Percentiles rank a stretch among this genome's conserved stretches.
These are phyloP conservation scores for Tupaia tana DNA, from an alignment of 2,113 vertebrate genomes.

Conservation along the genomic window DNA sequence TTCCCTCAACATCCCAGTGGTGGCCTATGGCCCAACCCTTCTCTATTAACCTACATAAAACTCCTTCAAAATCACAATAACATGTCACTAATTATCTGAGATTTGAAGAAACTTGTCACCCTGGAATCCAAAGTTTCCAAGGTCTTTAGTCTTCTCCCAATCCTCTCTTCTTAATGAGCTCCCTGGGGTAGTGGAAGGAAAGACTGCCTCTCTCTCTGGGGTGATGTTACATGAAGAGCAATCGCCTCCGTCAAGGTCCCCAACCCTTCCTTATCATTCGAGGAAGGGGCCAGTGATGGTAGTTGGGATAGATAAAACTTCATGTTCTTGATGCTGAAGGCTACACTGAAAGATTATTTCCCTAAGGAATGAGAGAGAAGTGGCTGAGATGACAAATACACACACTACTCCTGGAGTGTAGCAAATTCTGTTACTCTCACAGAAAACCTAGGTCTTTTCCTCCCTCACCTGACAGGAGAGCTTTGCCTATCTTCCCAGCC, in stretches of 20 bases:
- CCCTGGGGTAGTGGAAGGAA: not conserved
- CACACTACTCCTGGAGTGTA: not conserved
- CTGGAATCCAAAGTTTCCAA: not conserved
- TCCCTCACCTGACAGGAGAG: not conserved
- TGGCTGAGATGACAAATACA: not conserved
- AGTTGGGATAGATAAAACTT: not conserved
- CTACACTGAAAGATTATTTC: not conserved
- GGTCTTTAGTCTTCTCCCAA: constrained; percentile 26
- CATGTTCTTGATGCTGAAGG: not conserved
- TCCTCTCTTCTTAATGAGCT: constrained; percentile 58
- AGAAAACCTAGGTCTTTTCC: not conserved
- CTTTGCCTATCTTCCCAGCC: not conserved
- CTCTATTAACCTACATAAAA: not conserved
- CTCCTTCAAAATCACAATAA: constrained; percentile 3
- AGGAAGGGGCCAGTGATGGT: not conserved
- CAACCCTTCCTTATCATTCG: not conserved
- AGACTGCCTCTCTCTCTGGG: not conserved
- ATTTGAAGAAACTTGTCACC: not conserved
- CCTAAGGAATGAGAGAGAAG: not conserved
- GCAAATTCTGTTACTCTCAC: not conserved
- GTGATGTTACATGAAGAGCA: not conserved
- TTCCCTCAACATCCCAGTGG: not conserved
- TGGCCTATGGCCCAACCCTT: not conserved
- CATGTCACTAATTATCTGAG: constrained; percentile 41
- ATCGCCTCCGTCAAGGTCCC: not conserved